Conservation (phyloP, 1,140 invertebrate species). For the Nebria ingens region DNA sequence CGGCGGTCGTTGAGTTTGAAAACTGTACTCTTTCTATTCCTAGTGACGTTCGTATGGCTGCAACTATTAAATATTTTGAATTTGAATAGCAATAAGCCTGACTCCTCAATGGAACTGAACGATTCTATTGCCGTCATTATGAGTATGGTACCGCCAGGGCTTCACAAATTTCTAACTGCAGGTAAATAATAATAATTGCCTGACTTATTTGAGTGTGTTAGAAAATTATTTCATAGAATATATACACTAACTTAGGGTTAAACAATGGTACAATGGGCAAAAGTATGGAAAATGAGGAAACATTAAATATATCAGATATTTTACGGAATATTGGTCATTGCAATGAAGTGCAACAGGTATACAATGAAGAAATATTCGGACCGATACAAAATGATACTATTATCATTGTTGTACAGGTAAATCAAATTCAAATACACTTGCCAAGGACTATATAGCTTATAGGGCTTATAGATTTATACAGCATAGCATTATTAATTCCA, state of each 20-base stretch:
- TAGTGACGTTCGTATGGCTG: slow-evolving; percentile 57
- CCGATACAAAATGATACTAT: slow-evolving; percentile 62
- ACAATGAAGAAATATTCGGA: slow-evolving; percentile 66
- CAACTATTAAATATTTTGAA: slow-evolving; percentile 55
- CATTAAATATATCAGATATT: slow-evolving; percentile 53
- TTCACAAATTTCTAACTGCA: slow-evolving; percentile 46
- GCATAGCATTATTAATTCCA: no score
- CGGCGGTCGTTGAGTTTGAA: slow-evolving; percentile 39
- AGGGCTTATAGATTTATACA: no score
- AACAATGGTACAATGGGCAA: slow-evolving; percentile 33
- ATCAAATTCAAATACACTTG: no score
- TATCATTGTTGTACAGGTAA: slow-evolving; percentile 72
- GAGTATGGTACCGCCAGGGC: slow-evolving; percentile 46
- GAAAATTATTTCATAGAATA: no score
- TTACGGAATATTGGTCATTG: slow-evolving; percentile 49
- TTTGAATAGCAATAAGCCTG: slow-evolving; percentile 30
- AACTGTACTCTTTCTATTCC: slow-evolving; percentile 48
- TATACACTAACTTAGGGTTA: no score
- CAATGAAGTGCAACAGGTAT: slow-evolving; percentile 56
- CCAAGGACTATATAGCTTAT: no score
- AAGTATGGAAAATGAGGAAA: slow-evolving; percentile 22
- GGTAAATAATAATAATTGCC: no score
- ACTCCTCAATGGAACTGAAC: slow-evolving; percentile 33
- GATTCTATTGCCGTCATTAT: slow-evolving; percentile 47
- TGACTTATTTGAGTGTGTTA: no score